Conservation (phyloP, 2,888 invertebrate species). For the Adelphocoris suturalis region DNA sequence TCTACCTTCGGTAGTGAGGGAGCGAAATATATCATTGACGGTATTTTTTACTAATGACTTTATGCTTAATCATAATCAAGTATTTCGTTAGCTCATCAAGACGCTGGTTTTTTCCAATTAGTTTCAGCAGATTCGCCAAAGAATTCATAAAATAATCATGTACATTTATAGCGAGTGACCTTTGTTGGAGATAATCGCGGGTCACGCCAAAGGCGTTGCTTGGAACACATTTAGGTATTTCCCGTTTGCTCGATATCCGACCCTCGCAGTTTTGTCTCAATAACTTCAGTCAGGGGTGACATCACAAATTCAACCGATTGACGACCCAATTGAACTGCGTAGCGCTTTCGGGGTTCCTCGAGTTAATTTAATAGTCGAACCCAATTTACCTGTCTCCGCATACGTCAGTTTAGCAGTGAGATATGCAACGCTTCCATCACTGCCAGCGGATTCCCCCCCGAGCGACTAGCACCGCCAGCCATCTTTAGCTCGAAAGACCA, state of each 20-base stretch:
- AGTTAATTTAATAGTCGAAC: constrained; percentile 10
- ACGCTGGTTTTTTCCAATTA: no score
- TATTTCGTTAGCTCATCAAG: no score
- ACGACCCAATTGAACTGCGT: not conserved
- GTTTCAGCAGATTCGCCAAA: no score
- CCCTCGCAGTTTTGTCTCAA: not conserved
- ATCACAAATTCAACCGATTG: not conserved
- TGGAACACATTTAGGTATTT: no score
- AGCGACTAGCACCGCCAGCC: not conserved
- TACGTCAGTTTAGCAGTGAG: constrained; percentile 9
- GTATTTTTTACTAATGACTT: no score
- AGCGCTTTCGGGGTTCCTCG: not conserved
- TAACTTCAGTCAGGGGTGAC: not conserved
- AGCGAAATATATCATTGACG: no score
- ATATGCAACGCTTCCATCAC: constrained; percentile 26
- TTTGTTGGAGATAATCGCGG: no score
- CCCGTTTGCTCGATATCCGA: not conserved
- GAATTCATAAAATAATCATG: no score
- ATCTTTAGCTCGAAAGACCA: not conserved
- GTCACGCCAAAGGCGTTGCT: no score
- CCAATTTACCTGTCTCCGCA: constrained; percentile 7
- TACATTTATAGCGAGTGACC: no score
- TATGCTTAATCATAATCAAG: no score
- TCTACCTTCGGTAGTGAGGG: no score
- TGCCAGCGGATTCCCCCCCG: constrained; percentile 5